Evolutionary conservation across 37 sponge, comb jelly and placozoan species (phyloP).

Genomic region (Haliclona indistincta): DNA sequence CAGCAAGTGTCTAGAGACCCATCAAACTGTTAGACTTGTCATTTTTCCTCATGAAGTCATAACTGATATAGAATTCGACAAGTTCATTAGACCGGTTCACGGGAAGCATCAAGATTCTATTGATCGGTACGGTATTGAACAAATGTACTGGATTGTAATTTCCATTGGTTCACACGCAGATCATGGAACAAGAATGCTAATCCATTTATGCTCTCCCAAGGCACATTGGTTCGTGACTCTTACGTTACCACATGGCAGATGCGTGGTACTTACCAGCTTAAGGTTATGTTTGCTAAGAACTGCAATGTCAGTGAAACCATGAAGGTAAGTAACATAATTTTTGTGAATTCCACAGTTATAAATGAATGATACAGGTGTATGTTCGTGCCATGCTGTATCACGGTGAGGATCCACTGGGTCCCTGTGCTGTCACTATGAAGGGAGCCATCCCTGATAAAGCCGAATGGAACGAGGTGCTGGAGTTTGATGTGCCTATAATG

Average conservation of each 20-base stretch:
- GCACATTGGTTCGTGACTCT: background rate
- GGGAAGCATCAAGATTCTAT: too few species aligned
- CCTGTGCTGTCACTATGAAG: conserved; percentile 14
- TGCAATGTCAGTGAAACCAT: conserved; percentile 65
- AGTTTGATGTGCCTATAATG: conserved; percentile 71
- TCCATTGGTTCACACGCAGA: too few species aligned
- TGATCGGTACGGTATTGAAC: too few species aligned
- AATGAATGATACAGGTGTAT: conserved; percentile 51
- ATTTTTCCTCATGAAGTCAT: conserved; percentile 28
- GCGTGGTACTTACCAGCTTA: conserved; percentile 48
- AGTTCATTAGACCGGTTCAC: conserved; percentile 57
- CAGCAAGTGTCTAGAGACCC: conserved; percentile 44
- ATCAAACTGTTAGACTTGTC: conserved; percentile 16
- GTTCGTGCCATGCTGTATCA: conserved; percentile 82
- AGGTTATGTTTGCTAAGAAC: conserved; percentile 68
- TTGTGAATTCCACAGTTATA: background rate
- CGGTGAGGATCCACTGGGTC: conserved; percentile 77
- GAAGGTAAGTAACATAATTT: conserved; percentile 47
- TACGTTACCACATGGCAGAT: conserved; percentile 53
- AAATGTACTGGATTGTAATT: too few species aligned
- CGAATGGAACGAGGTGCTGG: conserved; percentile 83
- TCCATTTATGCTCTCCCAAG: conserved; percentile 3
- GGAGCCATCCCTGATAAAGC: conserved; percentile 25
- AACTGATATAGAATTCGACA: conserved; percentile 38
- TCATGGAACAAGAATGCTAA: background rate